Evolutionary conservation across 2,888 invertebrate species (phyloP), one percentile per base, ranked within the genome.

Genomic region (Limulus polyphemus): DNA sequence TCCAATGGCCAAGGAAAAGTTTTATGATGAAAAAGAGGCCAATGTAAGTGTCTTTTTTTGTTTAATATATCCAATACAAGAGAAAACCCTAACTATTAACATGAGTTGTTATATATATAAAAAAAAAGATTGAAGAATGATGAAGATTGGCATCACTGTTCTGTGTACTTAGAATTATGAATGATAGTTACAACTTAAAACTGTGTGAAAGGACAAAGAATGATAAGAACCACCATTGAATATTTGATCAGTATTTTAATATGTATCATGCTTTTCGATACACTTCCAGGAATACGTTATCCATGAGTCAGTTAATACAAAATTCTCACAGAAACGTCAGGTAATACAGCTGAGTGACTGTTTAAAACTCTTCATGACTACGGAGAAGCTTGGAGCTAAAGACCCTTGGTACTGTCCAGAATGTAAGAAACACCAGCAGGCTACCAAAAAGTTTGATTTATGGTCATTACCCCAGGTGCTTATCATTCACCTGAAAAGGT

Each of bases 401-500:
- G 81, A 83, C 71, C 78, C 79, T 4, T 82, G 81, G 81, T 81
- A 81, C 67, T 83, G 83, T 72, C 82, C 82, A 5, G 70, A 71
- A 48, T 83, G 83, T 73, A 80, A 81, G 69, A 76, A 78, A 64
- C 81, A 81, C 69, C 79, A 80, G 67, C 77, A 80, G 68, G 82
- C 82, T 11, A 80, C 80, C 17, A 83, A 83, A 73, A 82, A 82
- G 72, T 79, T 83, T 73, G 82, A 82, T 71, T 69, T 83, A 47
- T 83, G 82, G 82, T 76, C 76, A 32, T 72, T 83, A 61, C 82
- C 83, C 0, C 75, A 78, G 64, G 75, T 81, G n/a, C 74, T 83
- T 11, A 79, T 83, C 55, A 78, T 83, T 55, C 81, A 82, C 67
- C 73, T 83, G 65, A 83, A 83, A 73, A 73, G 82, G 14, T 82